Evolutionary conservation across 2,113 vertebrate genomes (phyloP).

Genomic region (Colinus virginianus): DNA sequence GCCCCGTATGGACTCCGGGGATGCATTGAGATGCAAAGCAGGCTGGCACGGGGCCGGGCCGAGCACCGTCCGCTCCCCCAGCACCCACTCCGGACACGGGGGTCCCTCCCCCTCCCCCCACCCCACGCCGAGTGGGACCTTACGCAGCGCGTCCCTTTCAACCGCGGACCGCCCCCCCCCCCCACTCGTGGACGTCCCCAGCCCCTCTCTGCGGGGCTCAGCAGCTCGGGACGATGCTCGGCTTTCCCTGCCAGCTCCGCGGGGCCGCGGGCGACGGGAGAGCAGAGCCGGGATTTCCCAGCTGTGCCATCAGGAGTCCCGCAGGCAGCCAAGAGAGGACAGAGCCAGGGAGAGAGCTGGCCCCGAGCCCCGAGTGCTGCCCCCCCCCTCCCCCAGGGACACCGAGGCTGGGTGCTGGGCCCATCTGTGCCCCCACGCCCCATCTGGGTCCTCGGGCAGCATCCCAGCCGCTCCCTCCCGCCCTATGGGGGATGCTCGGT

Average conservation of each 20-base stretch:
- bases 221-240: too few relatives aligned
- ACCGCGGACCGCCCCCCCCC: background rate
- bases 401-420: background rate
- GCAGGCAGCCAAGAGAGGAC: background rate
- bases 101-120: too few relatives aligned
- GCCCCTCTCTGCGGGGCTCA: background rate
- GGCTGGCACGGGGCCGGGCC: background rate
- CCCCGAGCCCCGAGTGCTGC: background rate
- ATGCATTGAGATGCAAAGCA: background rate
- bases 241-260: background rate
- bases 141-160: rapidly evolving
- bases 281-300: background rate
- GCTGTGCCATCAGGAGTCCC: background rate
- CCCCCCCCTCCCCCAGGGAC: background rate
- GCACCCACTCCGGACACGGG: background rate
- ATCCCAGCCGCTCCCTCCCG: rapidly evolving
- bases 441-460: background rate
- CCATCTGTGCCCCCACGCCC: background rate
- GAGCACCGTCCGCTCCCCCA: rapidly evolving
- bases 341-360: background rate
- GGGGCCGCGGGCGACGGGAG: background rate
- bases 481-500: rapidly evolving
- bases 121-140: rapidly evolving
- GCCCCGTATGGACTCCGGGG: background rate
- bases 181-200: background rate